A percentile compares a stretch with the other conserved stretches of the same genome.
Evolutionary conservation across 2,888 invertebrate species (phyloP).

Genomic region (Trimorus sp.): DNA sequence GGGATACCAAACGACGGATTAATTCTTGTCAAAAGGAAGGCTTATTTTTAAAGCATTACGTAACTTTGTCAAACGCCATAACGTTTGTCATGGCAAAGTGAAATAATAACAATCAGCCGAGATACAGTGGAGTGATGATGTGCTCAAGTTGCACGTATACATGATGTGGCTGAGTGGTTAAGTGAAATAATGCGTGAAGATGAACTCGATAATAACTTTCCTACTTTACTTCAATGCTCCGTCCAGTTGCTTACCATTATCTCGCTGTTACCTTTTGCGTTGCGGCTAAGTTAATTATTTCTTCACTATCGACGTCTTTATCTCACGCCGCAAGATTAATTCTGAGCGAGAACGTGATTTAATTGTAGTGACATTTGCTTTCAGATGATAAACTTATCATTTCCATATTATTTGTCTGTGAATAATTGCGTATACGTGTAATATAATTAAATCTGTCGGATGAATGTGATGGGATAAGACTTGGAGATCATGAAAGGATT

Average conservation of each 20-base stretch:
- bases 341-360: constrained; percentile 14
- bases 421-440: neutral
- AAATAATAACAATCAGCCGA: constrained; percentile 31
- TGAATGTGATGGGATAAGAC: no score
- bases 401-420: constrained; percentile 8
- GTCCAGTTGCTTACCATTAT: constrained; percentile 9
- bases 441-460: no score
- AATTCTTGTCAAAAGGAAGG: neutral
- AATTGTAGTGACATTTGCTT: constrained; percentile 13
- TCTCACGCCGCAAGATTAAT: neutral
- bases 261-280: constrained; percentile 15
- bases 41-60: constrained; percentile 1
- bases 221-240: constrained; percentile 15
- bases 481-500: no score
- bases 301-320: constrained; percentile 16
- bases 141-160: constrained; percentile 7
- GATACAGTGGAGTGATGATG: constrained; percentile 24
- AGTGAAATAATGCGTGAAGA: constrained; percentile 49
- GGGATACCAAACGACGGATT: no score
- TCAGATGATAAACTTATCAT: constrained; percentile 9
- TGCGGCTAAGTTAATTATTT: constrained; percentile 13
- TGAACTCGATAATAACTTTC: constrained; percentile 33
- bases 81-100: constrained; percentile 9
- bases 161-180: constrained; percentile 35
- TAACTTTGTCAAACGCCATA: constrained; percentile 1